Base-by-base conservation (phyloP, 2,888 invertebrate genomes). In the Thalpophila matura region DNA sequence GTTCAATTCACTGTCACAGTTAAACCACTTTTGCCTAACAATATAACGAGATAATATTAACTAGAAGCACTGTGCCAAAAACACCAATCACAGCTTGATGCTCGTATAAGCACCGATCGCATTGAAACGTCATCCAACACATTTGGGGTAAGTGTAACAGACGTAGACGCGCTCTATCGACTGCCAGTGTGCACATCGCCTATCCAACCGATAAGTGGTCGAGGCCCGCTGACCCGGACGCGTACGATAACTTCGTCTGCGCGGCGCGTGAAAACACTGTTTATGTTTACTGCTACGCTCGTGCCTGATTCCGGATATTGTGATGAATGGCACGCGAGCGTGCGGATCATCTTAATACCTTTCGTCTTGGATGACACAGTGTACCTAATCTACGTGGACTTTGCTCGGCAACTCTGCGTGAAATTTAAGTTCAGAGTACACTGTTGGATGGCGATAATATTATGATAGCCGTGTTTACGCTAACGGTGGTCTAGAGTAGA, bases 191-290 rank as follows among this genome's bases (percentile, higher is more conserved):
- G 68, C 40, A 40, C 64, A 42, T 57, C 43, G 59, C 79, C 75
- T 64, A 61, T 51, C 38, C 62, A 7, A 37, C 43, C 54, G 79
- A 77, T 77, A 78, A 78, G 55, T 74, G 55, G 10, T 43, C 68
- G 64, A 75, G 76, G 79, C 73, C 79, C 60, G 79, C 61, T 78
- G 91, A 91, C 91, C 91, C 91, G 91, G 91, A 91, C 91, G 79
- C 86, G 46, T 79, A 79, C 60, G 91, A 91, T 91, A 91, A 86
- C 82, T 81, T 79, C 87, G 89, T 89, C 90, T 88, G 87, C 77
- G 78, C 77, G 66, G 74, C 83, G 90, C 91, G 89, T 91, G 91
- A 89, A 90, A 85, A 84, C 79, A 81, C 62, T 86, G 81, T 84
- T 85, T 86, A 82, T 85, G 77, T 86, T 85, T 84, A 86, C 81